Evolutionary conservation across 1,140 invertebrate species (phyloP).

Genomic region (Phenacoccus solenopsis): DNA sequence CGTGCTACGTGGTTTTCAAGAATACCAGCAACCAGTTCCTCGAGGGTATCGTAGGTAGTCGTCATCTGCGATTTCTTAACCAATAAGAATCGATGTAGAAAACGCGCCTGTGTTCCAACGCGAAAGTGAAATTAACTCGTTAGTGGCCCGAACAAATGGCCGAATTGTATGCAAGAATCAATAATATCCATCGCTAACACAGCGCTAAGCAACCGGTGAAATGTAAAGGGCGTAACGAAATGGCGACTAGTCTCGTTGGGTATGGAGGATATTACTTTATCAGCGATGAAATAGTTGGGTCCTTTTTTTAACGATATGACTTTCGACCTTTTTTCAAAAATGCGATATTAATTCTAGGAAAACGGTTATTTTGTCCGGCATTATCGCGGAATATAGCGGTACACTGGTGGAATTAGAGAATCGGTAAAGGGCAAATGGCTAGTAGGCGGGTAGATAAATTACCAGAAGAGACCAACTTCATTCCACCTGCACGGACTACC

Average conservation of each 20-base stretch:
- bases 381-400: neutral
- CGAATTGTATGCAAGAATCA: neutral
- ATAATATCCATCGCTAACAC: neutral
- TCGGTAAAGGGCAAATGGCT: neutral
- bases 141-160: neutral
- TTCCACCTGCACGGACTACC: neutral
- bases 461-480: neutral
- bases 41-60: too few relatives aligned
- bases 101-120: too few relatives aligned
- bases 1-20: too few relatives aligned
- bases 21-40: too few relatives aligned
- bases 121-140: neutral
- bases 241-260: neutral
- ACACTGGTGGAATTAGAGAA: neutral
- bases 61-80: too few relatives aligned
- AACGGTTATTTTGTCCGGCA: neutral
- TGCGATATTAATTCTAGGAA: neutral
- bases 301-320: neutral
- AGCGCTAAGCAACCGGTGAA: neutral
- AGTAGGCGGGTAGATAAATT: neutral
- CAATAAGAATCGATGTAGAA: neutral
- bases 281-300: neutral
- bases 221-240: neutral
- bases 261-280: neutral
- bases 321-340: neutral